phyloP scores from a whole-genome alignment of 2,888 invertebrate genomes.

The Acanthosepion lycidas region DNA sequence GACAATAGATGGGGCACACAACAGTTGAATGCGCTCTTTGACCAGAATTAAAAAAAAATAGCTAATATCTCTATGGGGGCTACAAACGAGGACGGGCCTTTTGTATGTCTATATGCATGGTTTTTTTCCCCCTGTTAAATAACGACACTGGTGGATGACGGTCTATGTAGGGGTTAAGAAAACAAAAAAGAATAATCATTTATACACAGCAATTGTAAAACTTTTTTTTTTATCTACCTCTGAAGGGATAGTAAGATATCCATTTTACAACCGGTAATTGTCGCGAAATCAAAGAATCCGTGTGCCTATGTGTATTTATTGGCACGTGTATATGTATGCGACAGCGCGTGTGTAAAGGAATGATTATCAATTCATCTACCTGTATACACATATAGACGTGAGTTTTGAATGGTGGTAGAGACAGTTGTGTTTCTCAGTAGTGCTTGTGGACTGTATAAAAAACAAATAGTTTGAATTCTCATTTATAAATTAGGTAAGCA shows the following conservation, averaged over 20 bases:
- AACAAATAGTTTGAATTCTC: background rate
- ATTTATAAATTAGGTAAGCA: background rate
- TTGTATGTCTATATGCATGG: background rate
- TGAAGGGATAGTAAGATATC: background rate
- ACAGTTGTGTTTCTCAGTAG: background rate
- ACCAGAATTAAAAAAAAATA: background rate
- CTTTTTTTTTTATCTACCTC: background rate
- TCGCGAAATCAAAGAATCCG: background rate
- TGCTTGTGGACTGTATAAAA: background rate
- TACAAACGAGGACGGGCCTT: background rate
- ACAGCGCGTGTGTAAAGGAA: background rate
- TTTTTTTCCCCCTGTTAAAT: background rate
- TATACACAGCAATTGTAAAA: background rate
- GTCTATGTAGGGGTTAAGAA: background rate
- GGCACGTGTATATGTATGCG: background rate
- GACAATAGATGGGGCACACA: background rate
- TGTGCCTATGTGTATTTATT: background rate
- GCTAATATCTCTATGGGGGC: background rate
- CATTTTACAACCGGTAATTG: constrained; percentile 2
- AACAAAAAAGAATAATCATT: background rate
- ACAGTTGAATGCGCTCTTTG: background rate
- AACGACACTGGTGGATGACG: background rate
- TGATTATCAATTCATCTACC: background rate
- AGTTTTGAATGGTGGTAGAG: background rate
- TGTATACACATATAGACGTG: background rate